phyloP scores from a whole-genome alignment of 2,797 vertebrate genomes.

The Sebastiscus tertius region DNA sequence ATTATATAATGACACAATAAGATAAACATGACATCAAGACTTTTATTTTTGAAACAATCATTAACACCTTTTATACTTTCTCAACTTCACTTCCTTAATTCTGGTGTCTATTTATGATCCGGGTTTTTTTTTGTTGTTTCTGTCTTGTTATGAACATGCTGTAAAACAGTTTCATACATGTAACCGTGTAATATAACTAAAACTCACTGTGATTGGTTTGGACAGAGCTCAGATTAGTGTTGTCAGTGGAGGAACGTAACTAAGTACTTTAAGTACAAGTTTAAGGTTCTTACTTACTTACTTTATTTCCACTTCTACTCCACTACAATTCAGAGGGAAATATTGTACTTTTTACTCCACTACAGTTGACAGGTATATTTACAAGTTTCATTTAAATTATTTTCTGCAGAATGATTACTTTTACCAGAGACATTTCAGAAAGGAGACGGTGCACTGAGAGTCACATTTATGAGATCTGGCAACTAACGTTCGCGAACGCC shows the following conservation, averaged over 20 bases:
- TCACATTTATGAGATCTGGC: too few relatives aligned
- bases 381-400: not conserved
- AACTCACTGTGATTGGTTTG: not conserved
- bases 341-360: not conserved
- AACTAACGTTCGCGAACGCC: too few relatives aligned
- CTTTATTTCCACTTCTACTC: not conserved
- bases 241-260: not conserved
- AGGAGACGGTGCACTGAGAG: too few relatives aligned
- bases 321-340: not conserved
- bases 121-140: slow-evolving; percentile 2
- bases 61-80: not conserved
- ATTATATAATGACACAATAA: not conserved
- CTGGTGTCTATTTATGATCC: not conserved
- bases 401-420: too few relatives aligned
- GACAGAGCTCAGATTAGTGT: not conserved
- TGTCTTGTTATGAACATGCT: not conserved
- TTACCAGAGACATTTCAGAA: too few relatives aligned
- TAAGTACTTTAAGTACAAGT: not conserved
- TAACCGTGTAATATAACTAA: not conserved
- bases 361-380: not conserved
- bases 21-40: not conserved
- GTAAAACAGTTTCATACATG: not conserved
- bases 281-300: not conserved
- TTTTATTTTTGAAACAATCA: slow-evolving; percentile 18
- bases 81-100: slow-evolving; percentile 28